phyloP scores from a whole-genome alignment of 2,113 vertebrate genomes.

The Pseudopodoces humilis region DNA sequence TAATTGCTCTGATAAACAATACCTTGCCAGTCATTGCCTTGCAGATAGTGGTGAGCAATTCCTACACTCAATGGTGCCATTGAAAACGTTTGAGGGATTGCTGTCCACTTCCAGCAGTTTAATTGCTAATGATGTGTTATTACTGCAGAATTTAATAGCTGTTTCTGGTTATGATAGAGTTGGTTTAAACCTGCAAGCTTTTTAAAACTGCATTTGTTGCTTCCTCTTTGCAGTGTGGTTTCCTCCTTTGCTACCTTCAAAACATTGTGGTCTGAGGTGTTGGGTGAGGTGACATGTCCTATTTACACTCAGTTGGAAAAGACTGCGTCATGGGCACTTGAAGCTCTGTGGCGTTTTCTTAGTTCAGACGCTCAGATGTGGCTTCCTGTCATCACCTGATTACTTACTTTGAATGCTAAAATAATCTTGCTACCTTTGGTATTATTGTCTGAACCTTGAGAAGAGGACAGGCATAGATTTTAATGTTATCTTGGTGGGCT shows the following conservation, averaged over 20 bases:
- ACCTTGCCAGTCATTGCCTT: neutral
- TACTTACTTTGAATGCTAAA: neutral
- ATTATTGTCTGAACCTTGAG: neutral
- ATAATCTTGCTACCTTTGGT: neutral
- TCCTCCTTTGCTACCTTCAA: slow-evolving; percentile 49
- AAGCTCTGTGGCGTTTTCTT: slow-evolving; percentile 17
- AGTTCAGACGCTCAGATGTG: neutral
- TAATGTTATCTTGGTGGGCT: neutral
- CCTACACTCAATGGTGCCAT: neutral
- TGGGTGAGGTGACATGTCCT: slow-evolving; percentile 39
- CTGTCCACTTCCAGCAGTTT: neutral
- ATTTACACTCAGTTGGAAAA: slow-evolving; percentile 42
- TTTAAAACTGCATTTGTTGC: slow-evolving; percentile 21
- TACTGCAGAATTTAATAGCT: slow-evolving; percentile 47
- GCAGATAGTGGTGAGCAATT: neutral
- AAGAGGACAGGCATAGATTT: neutral
- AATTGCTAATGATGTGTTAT: slow-evolving; percentile 31
- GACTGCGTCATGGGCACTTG: slow-evolving; percentile 13
- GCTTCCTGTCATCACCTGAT: slow-evolving; percentile 35
- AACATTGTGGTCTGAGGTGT: neutral
- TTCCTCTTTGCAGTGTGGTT: slow-evolving; percentile 53
- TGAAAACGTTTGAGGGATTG: neutral
- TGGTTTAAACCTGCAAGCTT: slow-evolving; percentile 17
- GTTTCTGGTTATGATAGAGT: slow-evolving; percentile 20
- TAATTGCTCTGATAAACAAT: neutral